These are phyloP conservation scores for Tylochromis polylepis DNA, from an alignment of 2,113 vertebrate genomes.

Conservation along the genomic window DNA sequence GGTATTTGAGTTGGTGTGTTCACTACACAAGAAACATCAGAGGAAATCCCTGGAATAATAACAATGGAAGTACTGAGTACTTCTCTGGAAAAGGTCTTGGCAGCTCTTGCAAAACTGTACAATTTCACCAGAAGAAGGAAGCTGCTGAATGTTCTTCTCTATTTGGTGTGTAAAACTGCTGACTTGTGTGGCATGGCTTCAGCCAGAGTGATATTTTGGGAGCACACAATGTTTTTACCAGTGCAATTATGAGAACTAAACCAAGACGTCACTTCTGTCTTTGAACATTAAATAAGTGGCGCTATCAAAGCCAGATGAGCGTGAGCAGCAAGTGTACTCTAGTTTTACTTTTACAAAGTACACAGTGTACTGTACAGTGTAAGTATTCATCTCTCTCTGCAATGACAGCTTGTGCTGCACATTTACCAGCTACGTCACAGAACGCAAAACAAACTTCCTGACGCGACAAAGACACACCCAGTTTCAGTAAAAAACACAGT, in stretches of 20 bases:
- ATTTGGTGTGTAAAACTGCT: neutral
- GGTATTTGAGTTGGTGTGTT: neutral
- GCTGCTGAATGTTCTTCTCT: neutral
- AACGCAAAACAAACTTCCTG: neutral
- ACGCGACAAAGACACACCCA: neutral
- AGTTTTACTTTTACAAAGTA: neutral
- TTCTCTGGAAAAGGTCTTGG: neutral
- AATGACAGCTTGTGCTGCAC: neutral
- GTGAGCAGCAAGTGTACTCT: neutral
- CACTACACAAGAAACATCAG: neutral
- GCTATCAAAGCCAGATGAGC: neutral
- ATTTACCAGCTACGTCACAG: neutral
- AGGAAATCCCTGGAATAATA: neutral
- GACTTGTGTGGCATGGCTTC: neutral
- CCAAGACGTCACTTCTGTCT: neutral
- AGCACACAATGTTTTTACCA: neutral
- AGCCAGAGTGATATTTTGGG: neutral
- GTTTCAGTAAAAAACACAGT: neutral
- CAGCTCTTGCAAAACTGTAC: neutral
- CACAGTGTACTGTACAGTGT: neutral
- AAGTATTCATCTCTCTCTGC: neutral
- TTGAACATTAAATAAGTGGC: neutral
- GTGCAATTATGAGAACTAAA: neutral
- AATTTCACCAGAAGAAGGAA: conserved; percentile 3
- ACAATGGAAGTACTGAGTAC: neutral